These are phyloP conservation scores for Mesopsocus fuscifrons DNA, from an alignment of 2,888 invertebrate genomes.

Conservation along the genomic window DNA sequence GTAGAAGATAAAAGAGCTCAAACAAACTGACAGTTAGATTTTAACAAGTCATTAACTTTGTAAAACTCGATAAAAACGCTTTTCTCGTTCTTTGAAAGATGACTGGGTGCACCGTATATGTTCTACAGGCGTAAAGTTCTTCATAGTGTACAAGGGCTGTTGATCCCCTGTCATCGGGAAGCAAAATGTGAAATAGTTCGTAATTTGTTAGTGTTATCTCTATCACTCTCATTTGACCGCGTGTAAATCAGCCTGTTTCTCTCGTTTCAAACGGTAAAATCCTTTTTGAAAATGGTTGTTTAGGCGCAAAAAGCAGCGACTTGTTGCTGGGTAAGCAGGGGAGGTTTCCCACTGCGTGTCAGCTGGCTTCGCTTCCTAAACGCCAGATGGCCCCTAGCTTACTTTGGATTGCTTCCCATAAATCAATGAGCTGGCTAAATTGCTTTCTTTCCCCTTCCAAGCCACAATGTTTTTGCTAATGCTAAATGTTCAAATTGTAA, in stretches of 20 bases:
- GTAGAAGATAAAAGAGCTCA: conserved; percentile 9
- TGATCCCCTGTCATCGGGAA: conserved; percentile 6
- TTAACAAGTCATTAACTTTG: conserved; percentile 10
- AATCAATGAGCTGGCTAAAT: no score
- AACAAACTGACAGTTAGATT: conserved; percentile 8
- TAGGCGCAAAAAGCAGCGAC: no score
- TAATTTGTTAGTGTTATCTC: conserved; percentile 9
- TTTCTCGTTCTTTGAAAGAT: background rate
- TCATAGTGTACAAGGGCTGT: background rate
- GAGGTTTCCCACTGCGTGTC: no score
- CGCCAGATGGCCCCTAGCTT: no score
- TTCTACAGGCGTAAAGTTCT: background rate
- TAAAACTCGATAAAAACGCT: conserved; percentile 9
- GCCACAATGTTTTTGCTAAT: no score
- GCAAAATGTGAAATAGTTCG: conserved; percentile 10
- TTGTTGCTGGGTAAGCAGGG: no score
- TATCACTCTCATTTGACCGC: conserved; percentile 3
- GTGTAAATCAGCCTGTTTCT: background rate
- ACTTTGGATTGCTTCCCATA: no score
- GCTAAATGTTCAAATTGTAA: no score
- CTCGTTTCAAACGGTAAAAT: no score
- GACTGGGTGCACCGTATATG: background rate
- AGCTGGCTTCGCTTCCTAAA: no score
- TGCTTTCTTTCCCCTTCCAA: no score
- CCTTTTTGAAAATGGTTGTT: no score